Conservation (phyloP, 2,113 vertebrate genomes). For the Microcebus murinus region DNA sequence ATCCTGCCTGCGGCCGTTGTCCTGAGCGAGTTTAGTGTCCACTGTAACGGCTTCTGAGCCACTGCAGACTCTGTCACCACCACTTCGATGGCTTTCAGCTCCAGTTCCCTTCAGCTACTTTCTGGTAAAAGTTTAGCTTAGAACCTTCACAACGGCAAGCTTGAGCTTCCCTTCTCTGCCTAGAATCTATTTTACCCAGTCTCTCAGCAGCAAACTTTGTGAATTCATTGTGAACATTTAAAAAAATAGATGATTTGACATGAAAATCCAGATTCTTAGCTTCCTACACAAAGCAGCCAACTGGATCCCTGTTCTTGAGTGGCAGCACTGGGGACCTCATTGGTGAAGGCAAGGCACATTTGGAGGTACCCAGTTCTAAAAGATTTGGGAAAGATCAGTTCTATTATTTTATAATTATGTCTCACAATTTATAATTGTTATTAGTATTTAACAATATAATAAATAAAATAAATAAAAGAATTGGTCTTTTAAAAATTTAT, state of each 20-base stretch:
- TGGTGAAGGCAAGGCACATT: not conserved
- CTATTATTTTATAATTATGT: not conserved
- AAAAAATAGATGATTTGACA: not conserved
- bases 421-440: not conserved
- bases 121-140: not conserved
- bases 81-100: not conserved
- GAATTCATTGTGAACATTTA: not conserved
- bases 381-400: not conserved
- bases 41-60: not conserved
- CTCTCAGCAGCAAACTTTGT: not conserved
- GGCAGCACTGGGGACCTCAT: not conserved
- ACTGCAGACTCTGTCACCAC: not conserved
- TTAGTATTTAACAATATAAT: conserved; percentile 13
- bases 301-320: not conserved
- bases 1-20: not conserved
- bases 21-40: not conserved
- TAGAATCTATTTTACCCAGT: not conserved
- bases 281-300: not conserved
- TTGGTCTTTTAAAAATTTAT: not conserved
- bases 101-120: not conserved
- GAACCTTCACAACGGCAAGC: not conserved
- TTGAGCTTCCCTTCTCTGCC: not conserved
- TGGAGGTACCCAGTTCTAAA: not conserved
- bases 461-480: not conserved
- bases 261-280: not conserved